phyloP scores from a whole-genome alignment of 2,113 vertebrate species.

The Ochotona curzoniae region DNA sequence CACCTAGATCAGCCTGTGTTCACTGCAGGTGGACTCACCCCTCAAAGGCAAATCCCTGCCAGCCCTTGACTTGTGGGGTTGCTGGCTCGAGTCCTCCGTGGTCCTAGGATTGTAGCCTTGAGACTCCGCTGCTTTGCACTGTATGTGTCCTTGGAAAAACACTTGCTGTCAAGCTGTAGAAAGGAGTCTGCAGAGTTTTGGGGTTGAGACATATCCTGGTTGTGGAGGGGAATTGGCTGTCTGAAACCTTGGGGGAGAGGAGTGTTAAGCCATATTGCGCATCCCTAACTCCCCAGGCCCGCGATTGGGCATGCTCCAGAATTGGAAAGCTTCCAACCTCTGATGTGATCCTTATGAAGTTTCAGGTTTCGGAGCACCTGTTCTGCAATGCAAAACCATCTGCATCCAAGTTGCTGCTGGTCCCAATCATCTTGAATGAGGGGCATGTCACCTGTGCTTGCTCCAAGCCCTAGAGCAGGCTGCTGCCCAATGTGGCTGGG shows the following conservation, averaged over 20 bases:
- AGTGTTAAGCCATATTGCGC: too few species aligned
- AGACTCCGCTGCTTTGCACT: constrained; percentile 1
- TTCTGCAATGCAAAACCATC: too few species aligned
- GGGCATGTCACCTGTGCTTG: not conserved
- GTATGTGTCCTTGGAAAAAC: not conserved
- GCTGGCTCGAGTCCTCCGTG: not conserved
- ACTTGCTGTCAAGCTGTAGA: not conserved
- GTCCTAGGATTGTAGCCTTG: constrained; percentile 54
- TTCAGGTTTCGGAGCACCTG: too few species aligned
- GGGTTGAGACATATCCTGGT: not conserved
- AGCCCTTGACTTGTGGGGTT: not conserved
- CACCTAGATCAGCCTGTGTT: not conserved
- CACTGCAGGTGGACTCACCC: not conserved
- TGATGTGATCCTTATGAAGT: too few species aligned
- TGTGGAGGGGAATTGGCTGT: constrained; percentile 17
- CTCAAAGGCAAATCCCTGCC: constrained; percentile 2
- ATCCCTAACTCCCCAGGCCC: too few species aligned
- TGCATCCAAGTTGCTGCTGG: too few species aligned
- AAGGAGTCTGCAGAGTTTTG: not conserved
- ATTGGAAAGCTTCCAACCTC: too few species aligned
- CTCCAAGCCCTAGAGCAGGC: not conserved
- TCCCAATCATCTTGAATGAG: too few species aligned
- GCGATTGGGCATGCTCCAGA: too few species aligned
- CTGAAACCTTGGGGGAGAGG: not conserved
- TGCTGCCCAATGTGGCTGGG: not conserved